Conservation (phyloP, 30 jellyfish, hydroid and myxozoan species). For the Pelagia noctiluca region DNA sequence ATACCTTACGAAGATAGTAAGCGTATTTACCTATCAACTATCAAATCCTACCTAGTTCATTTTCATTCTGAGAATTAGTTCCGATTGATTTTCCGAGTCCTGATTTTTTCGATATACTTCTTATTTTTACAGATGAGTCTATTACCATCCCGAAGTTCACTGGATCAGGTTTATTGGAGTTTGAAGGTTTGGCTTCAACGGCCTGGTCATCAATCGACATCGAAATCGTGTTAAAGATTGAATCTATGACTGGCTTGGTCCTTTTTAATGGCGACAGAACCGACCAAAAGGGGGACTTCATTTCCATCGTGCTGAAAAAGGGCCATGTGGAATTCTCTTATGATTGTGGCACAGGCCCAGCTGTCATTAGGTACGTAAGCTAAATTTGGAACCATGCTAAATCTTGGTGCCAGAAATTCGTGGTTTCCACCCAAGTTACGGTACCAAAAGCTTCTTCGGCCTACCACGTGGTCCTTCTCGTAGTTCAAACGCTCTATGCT, state of each 20-base stretch:
- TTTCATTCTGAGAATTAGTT: too few relatives aligned
- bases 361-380: conserved; percentile 51
- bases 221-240: conserved; percentile 65
- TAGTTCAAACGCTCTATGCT: not conserved
- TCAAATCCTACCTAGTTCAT: too few relatives aligned
- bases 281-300: conserved; percentile 64
- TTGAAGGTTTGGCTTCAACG: conserved; percentile 45
- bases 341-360: conserved; percentile 86
- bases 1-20: too few relatives aligned
- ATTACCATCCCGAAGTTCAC: conserved; percentile 55
- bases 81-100: too few relatives aligned
- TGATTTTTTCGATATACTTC: not conserved
- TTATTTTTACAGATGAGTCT: conserved; percentile 3
- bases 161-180: conserved; percentile 61
- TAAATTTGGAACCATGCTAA: not conserved
- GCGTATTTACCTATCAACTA: too few relatives aligned
- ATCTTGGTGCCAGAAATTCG: not conserved
- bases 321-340: conserved; percentile 66
- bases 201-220: conserved; percentile 61
- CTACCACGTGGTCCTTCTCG: not conserved
- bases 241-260: conserved; percentile 44
- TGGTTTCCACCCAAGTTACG: not conserved
- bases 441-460: not conserved
- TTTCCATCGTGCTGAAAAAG: conserved; percentile 28
- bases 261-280: conserved; percentile 72